phyloP scores from a whole-genome alignment of 2,797 vertebrate species.

The Molossus molossus region DNA sequence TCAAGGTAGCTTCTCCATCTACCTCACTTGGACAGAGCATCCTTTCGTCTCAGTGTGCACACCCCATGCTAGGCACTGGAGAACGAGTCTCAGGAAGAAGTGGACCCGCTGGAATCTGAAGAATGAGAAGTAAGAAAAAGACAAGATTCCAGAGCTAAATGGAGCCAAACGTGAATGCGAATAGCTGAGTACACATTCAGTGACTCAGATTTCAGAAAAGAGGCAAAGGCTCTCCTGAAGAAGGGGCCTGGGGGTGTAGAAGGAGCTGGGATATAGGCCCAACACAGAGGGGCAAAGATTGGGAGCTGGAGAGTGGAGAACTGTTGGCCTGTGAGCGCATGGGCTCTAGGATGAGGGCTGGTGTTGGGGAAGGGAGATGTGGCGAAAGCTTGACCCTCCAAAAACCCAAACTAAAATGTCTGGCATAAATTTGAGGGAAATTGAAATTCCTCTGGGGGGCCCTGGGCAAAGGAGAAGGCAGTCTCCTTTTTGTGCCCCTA shows the following conservation, averaged over 20 bases:
- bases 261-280: neutral
- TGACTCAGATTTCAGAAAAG: neutral
- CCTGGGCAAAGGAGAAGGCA: neutral
- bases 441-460: neutral
- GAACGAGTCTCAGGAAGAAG: neutral
- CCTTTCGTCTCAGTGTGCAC: neutral
- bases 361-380: neutral
- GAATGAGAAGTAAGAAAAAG: constrained; percentile 18
- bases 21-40: neutral
- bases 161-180: neutral
- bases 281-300: neutral
- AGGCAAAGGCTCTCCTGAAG: neutral
- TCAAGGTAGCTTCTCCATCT: neutral
- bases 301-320: neutral
- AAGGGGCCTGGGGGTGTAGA: neutral
- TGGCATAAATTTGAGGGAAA: neutral
- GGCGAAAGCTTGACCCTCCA: neutral
- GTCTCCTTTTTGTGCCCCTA: neutral
- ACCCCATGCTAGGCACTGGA: neutral
- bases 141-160: constrained; percentile 16
- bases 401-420: constrained; percentile 1
- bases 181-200: neutral
- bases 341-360: neutral
- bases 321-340: neutral
- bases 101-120: neutral